Conservation (phyloP, 2,888 invertebrate species). For the Dastarcus helophoroides region DNA sequence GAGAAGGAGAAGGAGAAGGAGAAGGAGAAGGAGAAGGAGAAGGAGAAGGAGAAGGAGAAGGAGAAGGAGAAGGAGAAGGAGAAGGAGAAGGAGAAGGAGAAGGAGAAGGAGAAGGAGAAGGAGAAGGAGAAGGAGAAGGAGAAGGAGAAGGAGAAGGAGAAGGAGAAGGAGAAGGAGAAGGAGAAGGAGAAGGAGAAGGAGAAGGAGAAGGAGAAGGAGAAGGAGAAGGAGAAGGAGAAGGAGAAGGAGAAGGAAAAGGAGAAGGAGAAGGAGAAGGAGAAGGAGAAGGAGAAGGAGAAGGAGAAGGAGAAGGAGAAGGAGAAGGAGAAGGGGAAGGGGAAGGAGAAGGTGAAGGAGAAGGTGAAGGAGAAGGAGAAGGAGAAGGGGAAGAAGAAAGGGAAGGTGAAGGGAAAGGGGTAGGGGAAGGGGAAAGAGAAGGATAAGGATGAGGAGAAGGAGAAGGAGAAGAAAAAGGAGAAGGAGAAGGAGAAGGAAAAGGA, state of each 20-base stretch:
- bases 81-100: background rate
- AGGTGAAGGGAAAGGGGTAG: no score
- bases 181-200: conserved; percentile 1
- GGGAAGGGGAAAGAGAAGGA: no score
- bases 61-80: conserved; percentile 1
- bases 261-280: conserved; percentile 1
- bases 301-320: conserved; percentile 1
- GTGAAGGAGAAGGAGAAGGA: no score
- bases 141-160: conserved; percentile 1
- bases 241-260: background rate
- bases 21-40: background rate
- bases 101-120: background rate
- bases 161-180: background rate
- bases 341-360: background rate
- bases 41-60: background rate
- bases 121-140: background rate
- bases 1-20: conserved; percentile 1
- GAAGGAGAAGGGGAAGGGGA: background rate
- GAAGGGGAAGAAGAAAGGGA: no score
- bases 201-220: conserved; percentile 1
- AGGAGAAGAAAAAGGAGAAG: no score
- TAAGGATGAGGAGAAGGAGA: no score
- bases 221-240: background rate
- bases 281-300: background rate
- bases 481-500: no score